A percentile compares a stretch with the other conserved stretches of the same genome.
Evolutionary conservation across 2,797 vertebrate species (phyloP).

Genomic region (Dendrocincla tyrannina): DNA sequence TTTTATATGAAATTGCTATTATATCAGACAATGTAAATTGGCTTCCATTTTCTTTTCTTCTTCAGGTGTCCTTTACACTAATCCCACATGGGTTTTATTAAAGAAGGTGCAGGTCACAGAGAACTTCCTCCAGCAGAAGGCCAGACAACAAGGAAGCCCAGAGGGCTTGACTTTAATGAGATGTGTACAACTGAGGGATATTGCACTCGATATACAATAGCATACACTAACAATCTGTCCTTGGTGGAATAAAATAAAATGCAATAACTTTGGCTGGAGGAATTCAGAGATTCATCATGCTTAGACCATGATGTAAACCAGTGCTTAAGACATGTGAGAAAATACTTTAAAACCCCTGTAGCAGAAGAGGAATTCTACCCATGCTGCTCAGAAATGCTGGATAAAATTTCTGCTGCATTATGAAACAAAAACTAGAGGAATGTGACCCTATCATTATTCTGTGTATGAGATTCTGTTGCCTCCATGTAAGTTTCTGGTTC

Average conservation of each 20-base stretch:
- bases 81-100: not conserved
- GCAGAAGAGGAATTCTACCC: not conserved
- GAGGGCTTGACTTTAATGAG: not conserved
- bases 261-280: not conserved
- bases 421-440: not conserved
- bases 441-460: not conserved
- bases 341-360: not conserved
- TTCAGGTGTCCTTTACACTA: not conserved
- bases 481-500: not conserved
- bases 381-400: not conserved
- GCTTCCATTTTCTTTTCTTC: not conserved
- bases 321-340: not conserved
- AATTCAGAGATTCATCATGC: not conserved
- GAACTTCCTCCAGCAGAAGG: not conserved
- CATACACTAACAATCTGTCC: not conserved
- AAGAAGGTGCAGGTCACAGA: not conserved
- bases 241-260: not conserved
- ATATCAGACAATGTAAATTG: not conserved
- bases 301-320: not conserved
- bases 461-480: not conserved
- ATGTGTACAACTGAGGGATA: not conserved
- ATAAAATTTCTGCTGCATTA: not conserved
- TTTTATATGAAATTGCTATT: not conserved
- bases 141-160: not conserved
- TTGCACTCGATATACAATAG: not conserved